Evolutionary conservation across 2,888 invertebrate species (phyloP), one percentile per base, ranked within the genome.

Genomic region (Lasiommata megera): DNA sequence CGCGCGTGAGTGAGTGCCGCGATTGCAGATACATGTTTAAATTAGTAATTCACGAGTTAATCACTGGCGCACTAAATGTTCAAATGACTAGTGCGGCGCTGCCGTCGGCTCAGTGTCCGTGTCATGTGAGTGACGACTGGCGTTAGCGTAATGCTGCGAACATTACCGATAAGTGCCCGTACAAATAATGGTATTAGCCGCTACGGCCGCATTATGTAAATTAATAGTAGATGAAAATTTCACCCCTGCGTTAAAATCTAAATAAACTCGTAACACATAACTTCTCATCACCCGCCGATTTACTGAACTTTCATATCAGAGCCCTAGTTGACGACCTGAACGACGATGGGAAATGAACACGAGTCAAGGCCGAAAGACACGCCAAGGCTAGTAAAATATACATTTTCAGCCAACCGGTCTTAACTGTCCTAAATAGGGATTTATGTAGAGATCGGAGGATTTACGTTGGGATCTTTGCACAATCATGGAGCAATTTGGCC

Each of bases 11-110:
- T 48, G 1, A 8, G 23, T 12, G 14, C 12, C 8, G 34, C 3
- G 23, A 18, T 48, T 23, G 48, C 48, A 48, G 36, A 36, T 11
- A 34, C 18, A 48, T 36, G 48, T 48, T 36, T 37, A 37, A 48
- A 48, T 48, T 36, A 37, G 12, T 36, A 47, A 31, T 47, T 34
- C 17, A 5, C 31, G 16, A 6, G 46, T 17, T 47, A 47, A 48
- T 37, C 16, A 23, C 12, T 37, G 37, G 8, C n/a, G 37, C 23
- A 37, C 36, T 37, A 48, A 48, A 48, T 48, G 48, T 37, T 23
- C 12, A 14, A 48, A 36, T 37, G 18, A 23, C n/a, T 18, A 23
- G 12, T 18, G n/a, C 9, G 36, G 18, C 12, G 12, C 36, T 14
- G 37, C 8, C 37, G 17, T 34, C 6, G 46, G 34, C 6, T 47